phyloP scores from a whole-genome alignment of 2,797 vertebrate species.

The Centropyge bicolor region DNA sequence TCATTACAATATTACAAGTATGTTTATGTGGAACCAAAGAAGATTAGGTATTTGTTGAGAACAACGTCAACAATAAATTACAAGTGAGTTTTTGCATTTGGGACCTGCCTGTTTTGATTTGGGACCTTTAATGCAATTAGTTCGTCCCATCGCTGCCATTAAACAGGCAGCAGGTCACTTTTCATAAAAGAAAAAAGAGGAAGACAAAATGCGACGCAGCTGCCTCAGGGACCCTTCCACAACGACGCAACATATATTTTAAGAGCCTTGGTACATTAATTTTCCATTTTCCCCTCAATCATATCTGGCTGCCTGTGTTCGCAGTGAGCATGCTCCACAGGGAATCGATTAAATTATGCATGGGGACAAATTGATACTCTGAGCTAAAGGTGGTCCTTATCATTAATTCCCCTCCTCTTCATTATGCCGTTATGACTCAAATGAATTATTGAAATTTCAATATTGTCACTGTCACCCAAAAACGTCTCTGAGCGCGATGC shows the following conservation, averaged over 20 bases:
- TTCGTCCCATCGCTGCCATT: background rate
- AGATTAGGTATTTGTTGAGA: background rate
- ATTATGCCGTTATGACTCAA: constrained; percentile 75
- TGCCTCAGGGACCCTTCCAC: constrained; percentile 25
- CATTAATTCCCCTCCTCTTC: constrained; percentile 71
- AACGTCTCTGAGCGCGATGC: constrained; percentile 32
- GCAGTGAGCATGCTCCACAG: constrained; percentile 45
- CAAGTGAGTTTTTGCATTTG: background rate
- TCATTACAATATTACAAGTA: background rate
- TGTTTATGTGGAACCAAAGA: background rate
- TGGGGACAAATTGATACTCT: constrained; percentile 75
- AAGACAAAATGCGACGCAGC: background rate
- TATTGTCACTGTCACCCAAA: constrained; percentile 52
- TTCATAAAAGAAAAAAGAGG: background rate
- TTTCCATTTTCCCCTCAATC: constrained; percentile 59
- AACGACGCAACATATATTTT: constrained; percentile 54
- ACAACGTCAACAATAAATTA: no score
- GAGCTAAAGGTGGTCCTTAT: constrained; percentile 73
- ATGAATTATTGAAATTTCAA: constrained; percentile 75
- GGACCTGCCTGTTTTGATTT: background rate
- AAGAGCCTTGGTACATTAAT: constrained; percentile 52
- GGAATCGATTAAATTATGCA: constrained; percentile 80
- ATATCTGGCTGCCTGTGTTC: constrained; percentile 38
- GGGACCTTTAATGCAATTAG: background rate
- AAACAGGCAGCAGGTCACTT: background rate